Evolutionary conservation across 2,797 vertebrate genomes (phyloP).

Genomic region (Sternotherus odoratus): DNA sequence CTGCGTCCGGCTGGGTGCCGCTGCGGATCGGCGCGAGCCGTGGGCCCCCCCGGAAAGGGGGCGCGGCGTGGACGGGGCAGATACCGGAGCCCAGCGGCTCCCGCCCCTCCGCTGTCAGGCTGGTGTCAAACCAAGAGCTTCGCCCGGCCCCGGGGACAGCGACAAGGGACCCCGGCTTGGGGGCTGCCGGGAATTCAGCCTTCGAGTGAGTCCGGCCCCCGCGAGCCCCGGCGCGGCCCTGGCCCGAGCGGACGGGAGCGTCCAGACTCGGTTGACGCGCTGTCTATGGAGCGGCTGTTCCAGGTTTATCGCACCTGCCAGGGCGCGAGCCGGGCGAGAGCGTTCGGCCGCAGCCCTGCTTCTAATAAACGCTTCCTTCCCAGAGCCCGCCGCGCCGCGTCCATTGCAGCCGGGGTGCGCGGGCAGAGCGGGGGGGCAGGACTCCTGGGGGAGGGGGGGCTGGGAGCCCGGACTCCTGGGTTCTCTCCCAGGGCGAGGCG

Average conservation of each 20-base stretch:
- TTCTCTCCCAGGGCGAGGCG: too few relatives aligned
- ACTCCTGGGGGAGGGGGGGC: too few relatives aligned
- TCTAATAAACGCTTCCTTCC: neutral
- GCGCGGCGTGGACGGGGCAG: accelerated
- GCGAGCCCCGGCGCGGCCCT: too few relatives aligned
- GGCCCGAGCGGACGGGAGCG: too few relatives aligned
- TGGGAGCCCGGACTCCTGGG: too few relatives aligned
- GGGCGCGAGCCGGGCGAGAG: neutral
- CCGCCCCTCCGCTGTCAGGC: too few relatives aligned
- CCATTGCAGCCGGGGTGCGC: neutral
- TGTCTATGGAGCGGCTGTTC: neutral
- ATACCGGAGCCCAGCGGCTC: neutral
- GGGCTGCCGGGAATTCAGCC: neutral
- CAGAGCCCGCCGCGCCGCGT: neutral
- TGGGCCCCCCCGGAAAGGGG: too few relatives aligned
- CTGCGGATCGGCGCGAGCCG: too few relatives aligned
- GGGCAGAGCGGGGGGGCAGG: too few relatives aligned
- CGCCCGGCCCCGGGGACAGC: neutral
- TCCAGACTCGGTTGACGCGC: neutral
- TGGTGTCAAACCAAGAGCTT: too few relatives aligned
- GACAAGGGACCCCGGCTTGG: neutral
- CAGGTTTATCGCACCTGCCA: neutral
- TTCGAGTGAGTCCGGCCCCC: too few relatives aligned
- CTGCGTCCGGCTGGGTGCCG: too few relatives aligned
- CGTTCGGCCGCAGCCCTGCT: neutral